Evolutionary conservation across 1,140 invertebrate genomes (phyloP), one percentile per base, ranked within the genome.

Genomic region (Coelopa frigida): DNA sequence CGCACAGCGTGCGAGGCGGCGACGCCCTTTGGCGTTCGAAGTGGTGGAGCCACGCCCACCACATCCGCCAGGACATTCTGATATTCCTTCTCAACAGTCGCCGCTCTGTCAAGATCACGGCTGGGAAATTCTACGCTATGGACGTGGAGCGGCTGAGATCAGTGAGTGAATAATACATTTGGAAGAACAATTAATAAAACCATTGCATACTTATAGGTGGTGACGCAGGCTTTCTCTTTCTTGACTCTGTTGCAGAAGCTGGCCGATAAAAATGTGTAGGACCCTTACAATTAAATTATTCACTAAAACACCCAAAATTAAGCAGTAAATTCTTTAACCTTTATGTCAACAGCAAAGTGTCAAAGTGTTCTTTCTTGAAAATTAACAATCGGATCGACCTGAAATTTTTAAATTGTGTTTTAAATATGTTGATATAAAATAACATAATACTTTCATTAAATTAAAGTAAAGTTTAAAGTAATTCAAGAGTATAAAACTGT

Each of bases 221-320:
- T 67, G 22, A 55, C 60, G 4, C 61, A 63, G 46, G 63, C 63
- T 3, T 67, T 67, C n/a, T 67, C 63, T 26, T 67, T 67, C 42
- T 38, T 67, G 17, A 67, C 63, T 12, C 44, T 67, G 18, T 45
- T 67, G 10, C 63, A 64, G 33, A 67, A 79, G 74, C 58, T 85
- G 84, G 60, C 78, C 70, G 71, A 88, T 88, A 46, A 82, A 70
- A 41, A 93, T 61, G n/a, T n/a, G n/a, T n/a, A n/a, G n/a, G n/a
- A n/a, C n/a, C n/a, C n/a, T n/a, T n/a, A n/a, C n/a, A n/a, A n/a
- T n/a, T n/a, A n/a, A n/a, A n/a, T n/a, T n/a, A n/a, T n/a, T n/a
- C n/a, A n/a, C n/a, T n/a, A n/a, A n/a, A n/a, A n/a, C n/a, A n/a
- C n/a, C n/a, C n/a, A n/a, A n/a, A n/a, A n/a, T n/a, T n/a, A n/a